Percentiles rank a stretch among this genome's conserved stretches.
phyloP scores from a whole-genome alignment of 2,113 vertebrate genomes.

The Lates calcarifer region DNA sequence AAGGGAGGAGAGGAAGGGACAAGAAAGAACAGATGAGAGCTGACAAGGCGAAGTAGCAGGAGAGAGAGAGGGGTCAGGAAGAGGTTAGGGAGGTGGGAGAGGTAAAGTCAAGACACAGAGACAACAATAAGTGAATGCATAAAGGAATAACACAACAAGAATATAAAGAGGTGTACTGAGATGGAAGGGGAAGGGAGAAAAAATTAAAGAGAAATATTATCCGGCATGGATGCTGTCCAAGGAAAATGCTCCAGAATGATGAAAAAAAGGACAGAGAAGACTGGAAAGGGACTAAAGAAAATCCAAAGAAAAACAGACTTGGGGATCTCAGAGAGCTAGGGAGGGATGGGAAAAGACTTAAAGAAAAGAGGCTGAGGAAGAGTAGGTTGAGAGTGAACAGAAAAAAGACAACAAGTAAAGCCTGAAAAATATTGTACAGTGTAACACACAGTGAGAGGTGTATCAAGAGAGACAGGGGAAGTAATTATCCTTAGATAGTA shows the following conservation, averaged over 20 bases:
- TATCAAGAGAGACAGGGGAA: background rate
- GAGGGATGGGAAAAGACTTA: conserved; percentile 39
- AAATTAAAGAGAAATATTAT: conserved; percentile 39
- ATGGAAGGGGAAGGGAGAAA: background rate
- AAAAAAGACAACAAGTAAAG: background rate
- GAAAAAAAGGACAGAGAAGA: conserved; percentile 36
- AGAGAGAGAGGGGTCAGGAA: background rate
- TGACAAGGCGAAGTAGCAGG: conserved; percentile 5
- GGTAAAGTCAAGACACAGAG: conserved; percentile 21
- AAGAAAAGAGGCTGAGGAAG: background rate
- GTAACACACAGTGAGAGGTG: no score
- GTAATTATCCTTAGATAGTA: conserved; percentile 17
- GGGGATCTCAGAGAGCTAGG: conserved; percentile 3
- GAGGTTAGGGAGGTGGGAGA: conserved; percentile 27
- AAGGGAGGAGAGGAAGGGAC: background rate
- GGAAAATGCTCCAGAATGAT: conserved; percentile 61
- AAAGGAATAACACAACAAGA: conserved; percentile 29
- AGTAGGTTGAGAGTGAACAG: background rate
- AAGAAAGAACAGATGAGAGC: conserved; percentile 9
- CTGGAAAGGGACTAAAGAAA: conserved; percentile 23
- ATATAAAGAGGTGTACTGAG: conserved; percentile 7
- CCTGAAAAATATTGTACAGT: background rate
- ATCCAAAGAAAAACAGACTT: conserved; percentile 69
- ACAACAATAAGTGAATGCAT: conserved; percentile 20
- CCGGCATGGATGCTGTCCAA: conserved; percentile 55